Conservation (phyloP, 1,140 invertebrate species). For the Mizuhopecten yessoensis region DNA sequence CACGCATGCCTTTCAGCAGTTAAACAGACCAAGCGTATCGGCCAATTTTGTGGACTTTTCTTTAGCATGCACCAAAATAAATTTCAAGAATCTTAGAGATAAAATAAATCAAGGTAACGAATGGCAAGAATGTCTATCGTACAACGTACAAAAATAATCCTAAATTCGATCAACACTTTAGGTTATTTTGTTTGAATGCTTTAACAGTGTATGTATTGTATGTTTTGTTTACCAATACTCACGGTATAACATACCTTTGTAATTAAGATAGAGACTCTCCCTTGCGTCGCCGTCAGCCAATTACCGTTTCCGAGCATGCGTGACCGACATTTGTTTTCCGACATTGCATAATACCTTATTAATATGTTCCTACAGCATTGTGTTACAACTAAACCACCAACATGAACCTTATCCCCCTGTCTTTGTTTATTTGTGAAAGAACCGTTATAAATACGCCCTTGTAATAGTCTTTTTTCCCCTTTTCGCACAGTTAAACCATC, state of each 20-base stretch:
- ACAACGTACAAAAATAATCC: too few species aligned
- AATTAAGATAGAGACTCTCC: background rate
- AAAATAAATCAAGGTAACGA: too few species aligned
- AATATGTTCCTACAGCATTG: background rate
- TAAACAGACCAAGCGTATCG: too few species aligned
- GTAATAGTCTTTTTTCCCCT: background rate
- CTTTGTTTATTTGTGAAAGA: background rate
- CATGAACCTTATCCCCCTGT: background rate
- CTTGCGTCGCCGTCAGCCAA: background rate
- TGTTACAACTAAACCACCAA: background rate
- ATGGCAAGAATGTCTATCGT: too few species aligned
- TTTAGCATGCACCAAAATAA: too few species aligned
- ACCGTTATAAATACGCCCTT: background rate
- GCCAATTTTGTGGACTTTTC: too few species aligned
- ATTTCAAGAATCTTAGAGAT: too few species aligned
- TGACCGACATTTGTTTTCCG: conserved; percentile 14
- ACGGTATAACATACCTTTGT: background rate
- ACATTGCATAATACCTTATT: conserved; percentile 29
- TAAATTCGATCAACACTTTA: too few species aligned
- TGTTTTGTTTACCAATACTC: background rate
- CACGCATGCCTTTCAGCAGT: too few species aligned
- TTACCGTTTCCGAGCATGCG: conserved; percentile 8
- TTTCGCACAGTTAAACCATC: background rate
- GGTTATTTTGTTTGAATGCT: background rate
- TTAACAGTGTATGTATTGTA: background rate